Percentiles rank a stretch among this genome's conserved stretches.
Conservation (phyloP, 2,797 vertebrate species). For the Sternarchorhynchus goeldii region DNA sequence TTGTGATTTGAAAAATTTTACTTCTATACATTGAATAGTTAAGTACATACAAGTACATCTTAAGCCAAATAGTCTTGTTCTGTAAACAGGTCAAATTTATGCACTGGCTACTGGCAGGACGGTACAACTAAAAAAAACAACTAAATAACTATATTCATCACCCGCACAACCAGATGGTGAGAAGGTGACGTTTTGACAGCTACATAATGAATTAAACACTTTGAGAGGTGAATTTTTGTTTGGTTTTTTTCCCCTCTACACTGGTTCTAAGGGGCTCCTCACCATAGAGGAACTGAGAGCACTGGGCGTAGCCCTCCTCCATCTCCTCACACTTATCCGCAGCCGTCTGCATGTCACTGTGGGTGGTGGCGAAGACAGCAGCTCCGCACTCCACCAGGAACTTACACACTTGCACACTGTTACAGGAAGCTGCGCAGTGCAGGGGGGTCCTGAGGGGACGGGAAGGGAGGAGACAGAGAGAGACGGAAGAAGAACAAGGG, state of each 20-base stretch:
- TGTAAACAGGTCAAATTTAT: no score
- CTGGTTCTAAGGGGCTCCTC: slow-evolving; percentile 46
- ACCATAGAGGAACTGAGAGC: slow-evolving; percentile 96
- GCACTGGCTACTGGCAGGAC: no score
- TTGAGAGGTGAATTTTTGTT: not conserved
- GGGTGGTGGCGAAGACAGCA: slow-evolving; percentile 89
- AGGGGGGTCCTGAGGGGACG: slow-evolving; percentile 83
- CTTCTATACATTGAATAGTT: no score
- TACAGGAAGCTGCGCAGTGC: slow-evolving; percentile 95
- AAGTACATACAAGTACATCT: no score
- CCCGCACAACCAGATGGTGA: no score
- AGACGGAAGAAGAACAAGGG: not conserved
- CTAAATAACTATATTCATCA: no score
- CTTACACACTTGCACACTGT: slow-evolving; percentile 93
- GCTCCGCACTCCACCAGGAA: slow-evolving; percentile 94
- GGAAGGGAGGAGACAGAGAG: not conserved
- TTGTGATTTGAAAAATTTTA: no score
- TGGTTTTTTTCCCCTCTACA: not conserved
- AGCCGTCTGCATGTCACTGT: slow-evolving; percentile 92
- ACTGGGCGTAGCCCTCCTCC: slow-evolving; percentile 94
- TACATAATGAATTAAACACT: not conserved
- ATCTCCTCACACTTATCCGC: slow-evolving; percentile 96
- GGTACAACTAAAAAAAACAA: no score
- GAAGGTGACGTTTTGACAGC: no score
- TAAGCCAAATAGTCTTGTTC: no score